Evolutionary conservation across 2,797 vertebrate species (phyloP).

Genomic region (Ibycter americanus): DNA sequence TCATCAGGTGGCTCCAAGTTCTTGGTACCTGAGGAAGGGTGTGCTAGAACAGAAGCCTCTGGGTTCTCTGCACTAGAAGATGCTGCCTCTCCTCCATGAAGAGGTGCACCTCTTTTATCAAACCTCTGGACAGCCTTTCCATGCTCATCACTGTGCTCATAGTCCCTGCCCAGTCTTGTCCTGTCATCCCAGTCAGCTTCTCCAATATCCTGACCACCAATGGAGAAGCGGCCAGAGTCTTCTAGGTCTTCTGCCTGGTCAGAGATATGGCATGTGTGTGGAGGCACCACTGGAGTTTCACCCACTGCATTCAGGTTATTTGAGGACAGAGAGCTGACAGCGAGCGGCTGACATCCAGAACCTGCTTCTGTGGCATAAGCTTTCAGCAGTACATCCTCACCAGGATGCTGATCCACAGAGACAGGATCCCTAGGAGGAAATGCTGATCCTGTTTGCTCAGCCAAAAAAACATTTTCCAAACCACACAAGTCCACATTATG

Average conservation of each 20-base stretch:
- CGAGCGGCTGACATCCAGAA: not conserved
- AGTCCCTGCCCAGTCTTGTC: not conserved
- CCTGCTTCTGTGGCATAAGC: not conserved
- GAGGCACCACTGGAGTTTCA: not conserved
- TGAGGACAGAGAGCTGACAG: not conserved
- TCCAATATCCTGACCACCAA: not conserved
- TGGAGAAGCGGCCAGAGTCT: not conserved
- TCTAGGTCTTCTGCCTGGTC: not conserved
- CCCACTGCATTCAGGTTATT: not conserved
- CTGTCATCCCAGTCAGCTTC: not conserved
- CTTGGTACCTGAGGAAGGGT: not conserved
- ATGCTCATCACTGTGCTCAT: not conserved
- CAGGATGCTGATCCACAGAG: not conserved
- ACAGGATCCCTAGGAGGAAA: not conserved
- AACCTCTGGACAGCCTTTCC: not conserved
- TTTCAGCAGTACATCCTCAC: not conserved
- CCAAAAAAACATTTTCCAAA: not conserved
- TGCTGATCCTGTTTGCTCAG: not conserved
- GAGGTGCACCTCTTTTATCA: not conserved
- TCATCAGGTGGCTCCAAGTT: not conserved
- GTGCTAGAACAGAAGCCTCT: not conserved
- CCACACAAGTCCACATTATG: not conserved
- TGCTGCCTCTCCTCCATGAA: not conserved
- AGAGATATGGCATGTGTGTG: not conserved
- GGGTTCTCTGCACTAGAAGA: not conserved